These are phyloP conservation scores for Grus americana DNA, from an alignment of 2,113 vertebrate species.

Conservation along the genomic window DNA sequence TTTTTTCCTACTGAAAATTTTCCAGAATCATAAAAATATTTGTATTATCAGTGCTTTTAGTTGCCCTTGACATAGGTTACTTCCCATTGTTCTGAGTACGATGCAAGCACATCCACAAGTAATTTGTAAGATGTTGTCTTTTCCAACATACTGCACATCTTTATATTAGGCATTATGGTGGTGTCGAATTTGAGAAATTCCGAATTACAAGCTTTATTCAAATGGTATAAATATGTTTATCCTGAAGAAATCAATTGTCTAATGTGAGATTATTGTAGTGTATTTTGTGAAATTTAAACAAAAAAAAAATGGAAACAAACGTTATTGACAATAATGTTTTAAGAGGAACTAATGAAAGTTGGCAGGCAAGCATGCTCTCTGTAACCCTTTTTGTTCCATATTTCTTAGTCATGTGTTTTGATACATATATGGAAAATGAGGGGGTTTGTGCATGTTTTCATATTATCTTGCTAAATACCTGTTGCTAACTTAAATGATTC, in stretches of 20 bases:
- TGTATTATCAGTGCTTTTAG: not conserved
- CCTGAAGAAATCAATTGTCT: not conserved
- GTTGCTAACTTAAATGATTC: not conserved
- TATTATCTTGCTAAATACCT: not conserved
- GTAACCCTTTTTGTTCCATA: not conserved
- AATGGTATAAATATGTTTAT: not conserved
- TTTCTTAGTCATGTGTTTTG: not conserved
- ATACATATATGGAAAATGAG: not conserved
- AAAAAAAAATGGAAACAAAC: not conserved
- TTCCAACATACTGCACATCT: not conserved
- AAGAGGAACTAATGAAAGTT: not conserved
- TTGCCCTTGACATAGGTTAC: not conserved
- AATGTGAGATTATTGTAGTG: not conserved
- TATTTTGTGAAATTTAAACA: not conserved
- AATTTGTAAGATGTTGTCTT: not conserved
- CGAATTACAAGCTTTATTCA: not conserved
- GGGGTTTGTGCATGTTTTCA: not conserved
- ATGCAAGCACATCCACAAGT: not conserved
- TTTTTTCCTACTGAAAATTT: not conserved
- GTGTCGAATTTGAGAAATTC: not conserved
- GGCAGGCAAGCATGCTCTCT: not conserved
- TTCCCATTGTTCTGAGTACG: not conserved
- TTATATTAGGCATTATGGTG: not conserved
- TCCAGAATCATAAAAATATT: not conserved
- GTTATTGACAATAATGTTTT: not conserved